A percentile compares a stretch with the other conserved stretches of the same genome.
Conservation (phyloP, 2,888 invertebrate species). For the Chrysolina americana region DNA sequence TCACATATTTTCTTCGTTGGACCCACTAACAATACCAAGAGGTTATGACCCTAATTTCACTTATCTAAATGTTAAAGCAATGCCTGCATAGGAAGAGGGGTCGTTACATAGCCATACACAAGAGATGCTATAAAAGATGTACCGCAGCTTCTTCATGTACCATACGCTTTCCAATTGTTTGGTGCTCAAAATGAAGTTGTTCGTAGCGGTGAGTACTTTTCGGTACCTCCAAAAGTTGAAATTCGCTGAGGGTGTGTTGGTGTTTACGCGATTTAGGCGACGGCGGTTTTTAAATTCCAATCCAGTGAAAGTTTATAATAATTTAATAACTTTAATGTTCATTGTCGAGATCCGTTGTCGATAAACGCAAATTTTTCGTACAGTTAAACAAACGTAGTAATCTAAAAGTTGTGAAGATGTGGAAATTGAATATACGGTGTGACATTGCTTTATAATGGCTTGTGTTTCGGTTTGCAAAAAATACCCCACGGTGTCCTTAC, state of each 20-base stretch:
- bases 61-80: slow-evolving; percentile 66
- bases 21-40: slow-evolving; percentile 54
- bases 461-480: too few species aligned
- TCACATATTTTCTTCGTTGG: slow-evolving; percentile 20
- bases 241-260: slow-evolving; percentile 6
- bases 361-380: not conserved
- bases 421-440: not conserved
- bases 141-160: slow-evolving; percentile 52
- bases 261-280: not conserved
- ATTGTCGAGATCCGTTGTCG: not conserved
- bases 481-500: too few species aligned
- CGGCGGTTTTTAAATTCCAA: not conserved
- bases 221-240: not conserved
- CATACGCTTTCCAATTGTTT: slow-evolving; percentile 60
- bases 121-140: slow-evolving; percentile 61
- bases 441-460: too few species aligned
- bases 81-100: slow-evolving; percentile 61
- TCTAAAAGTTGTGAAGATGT: not conserved
- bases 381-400: not conserved
- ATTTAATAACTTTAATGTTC: not conserved
- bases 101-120: slow-evolving; percentile 58
- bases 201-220: slow-evolving; percentile 63
- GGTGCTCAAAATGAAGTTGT: slow-evolving; percentile 62
- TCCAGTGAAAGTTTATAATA: slow-evolving; percentile 2
- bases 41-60: slow-evolving; percentile 68